phyloP scores from a whole-genome alignment of 2,888 invertebrate species.

The Pseudanteris insignis region DNA sequence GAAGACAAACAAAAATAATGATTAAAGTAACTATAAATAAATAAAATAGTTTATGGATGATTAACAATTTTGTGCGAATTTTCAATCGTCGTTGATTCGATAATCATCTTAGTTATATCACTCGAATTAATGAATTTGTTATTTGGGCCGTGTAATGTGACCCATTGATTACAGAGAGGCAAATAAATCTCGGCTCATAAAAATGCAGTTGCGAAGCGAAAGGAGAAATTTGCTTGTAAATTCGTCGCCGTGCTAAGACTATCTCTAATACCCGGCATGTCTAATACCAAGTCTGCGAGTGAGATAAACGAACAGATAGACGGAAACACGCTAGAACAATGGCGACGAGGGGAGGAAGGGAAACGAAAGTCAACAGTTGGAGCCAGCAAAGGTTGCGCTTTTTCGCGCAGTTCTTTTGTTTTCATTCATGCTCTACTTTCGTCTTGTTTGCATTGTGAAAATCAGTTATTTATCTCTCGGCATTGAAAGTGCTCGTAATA shows the following conservation, averaged over 20 bases:
- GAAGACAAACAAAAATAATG: too few relatives aligned
- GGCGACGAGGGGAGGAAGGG: too few relatives aligned
- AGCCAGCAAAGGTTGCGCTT: slow-evolving; percentile 43
- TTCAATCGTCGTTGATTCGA: too few relatives aligned
- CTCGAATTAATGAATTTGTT: too few relatives aligned
- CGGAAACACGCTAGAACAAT: slow-evolving; percentile 25
- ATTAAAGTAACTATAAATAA: too few relatives aligned
- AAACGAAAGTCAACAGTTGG: slow-evolving; percentile 43
- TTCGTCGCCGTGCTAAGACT: slow-evolving; percentile 9
- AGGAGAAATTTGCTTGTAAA: slow-evolving; percentile 18
- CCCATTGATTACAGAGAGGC: too few relatives aligned
- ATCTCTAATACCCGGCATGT: too few relatives aligned
- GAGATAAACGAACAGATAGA: slow-evolving; percentile 22
- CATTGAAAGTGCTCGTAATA: slow-evolving; percentile 46
- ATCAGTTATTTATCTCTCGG: slow-evolving; percentile 44
- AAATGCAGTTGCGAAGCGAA: not conserved
- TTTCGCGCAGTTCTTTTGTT: slow-evolving; percentile 45
- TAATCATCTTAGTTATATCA: too few relatives aligned
- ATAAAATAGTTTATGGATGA: too few relatives aligned
- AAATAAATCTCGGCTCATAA: not conserved
- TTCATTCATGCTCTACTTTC: slow-evolving; percentile 46
- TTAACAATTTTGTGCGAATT: too few relatives aligned
- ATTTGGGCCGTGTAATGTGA: too few relatives aligned
- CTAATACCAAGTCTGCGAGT: slow-evolving; percentile 4
- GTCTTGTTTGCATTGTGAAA: slow-evolving; percentile 45